These are phyloP conservation scores for Drosophila pseudotalamancana DNA, from an alignment of 2,888 invertebrate genomes.

Conservation along the genomic window DNA sequence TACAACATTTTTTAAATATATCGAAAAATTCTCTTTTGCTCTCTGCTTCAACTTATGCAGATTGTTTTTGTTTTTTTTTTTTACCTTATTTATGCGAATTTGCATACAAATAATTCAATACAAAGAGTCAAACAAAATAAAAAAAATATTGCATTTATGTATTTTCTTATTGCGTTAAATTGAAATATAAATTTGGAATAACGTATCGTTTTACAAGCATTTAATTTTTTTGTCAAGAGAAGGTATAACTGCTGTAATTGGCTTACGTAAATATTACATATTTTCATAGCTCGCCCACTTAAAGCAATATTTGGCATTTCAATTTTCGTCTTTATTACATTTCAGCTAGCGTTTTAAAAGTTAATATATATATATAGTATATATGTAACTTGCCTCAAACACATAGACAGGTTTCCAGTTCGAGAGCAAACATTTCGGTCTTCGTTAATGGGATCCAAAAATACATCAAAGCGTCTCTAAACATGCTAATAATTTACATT, in stretches of 20 bases:
- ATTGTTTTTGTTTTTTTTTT: too few relatives aligned
- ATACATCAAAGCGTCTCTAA: conserved; percentile 62
- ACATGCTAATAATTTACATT: conserved; percentile 46
- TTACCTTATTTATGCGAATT: conserved; percentile 35
- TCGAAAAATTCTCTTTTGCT: conserved; percentile 14
- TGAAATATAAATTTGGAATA: not conserved
- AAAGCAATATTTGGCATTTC: not conserved
- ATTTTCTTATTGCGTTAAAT: not conserved
- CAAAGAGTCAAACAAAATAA: too few relatives aligned
- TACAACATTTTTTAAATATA: conserved; percentile 9
- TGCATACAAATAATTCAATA: not conserved
- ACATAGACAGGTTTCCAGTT: conserved; percentile 25
- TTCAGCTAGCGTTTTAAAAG: not conserved
- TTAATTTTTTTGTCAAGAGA: not conserved
- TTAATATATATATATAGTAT: too few relatives aligned
- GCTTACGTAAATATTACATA: not conserved
- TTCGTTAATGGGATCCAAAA: conserved; percentile 60
- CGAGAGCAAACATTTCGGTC: conserved; percentile 42
- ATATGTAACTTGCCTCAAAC: conserved; percentile 18
- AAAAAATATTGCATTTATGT: conserved; percentile 14
- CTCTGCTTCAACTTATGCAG: conserved; percentile 17
- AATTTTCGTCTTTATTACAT: not conserved
- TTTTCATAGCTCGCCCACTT: not conserved
- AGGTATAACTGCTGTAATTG: not conserved
- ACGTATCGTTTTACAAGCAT: not conserved